Base-by-base conservation (phyloP, 2,797 vertebrate genomes). In the Enteromius radiatus region DNA sequence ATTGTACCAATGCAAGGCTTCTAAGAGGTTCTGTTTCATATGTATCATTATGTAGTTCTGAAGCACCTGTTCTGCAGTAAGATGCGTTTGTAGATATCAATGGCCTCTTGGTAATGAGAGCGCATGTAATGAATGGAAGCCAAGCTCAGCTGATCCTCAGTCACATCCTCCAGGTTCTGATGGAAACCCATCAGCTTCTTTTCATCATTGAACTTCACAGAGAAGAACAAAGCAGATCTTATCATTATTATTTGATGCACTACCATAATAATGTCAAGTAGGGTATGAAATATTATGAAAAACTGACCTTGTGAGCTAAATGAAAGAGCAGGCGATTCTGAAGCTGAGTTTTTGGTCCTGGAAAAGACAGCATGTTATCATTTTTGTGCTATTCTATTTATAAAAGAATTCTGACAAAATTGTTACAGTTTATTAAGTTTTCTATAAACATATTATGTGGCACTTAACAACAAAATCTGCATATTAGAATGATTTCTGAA, bases 61-160 rank as follows among this genome's bases (percentile, higher is more conserved):
- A 52, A 3, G 36, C 65, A 98, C 98, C 96, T 96, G 93, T 99
- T 97, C 86, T 97, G 95, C 65, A 98, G 93, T 21, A 99, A 92
- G 85, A 99, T 98, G 68, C 97, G 95, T 88, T 97, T 99, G 91
- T 99, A 99, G 92, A 99, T 98, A 87, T 99, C 98, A 80, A 99
- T 99, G 15, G 98, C 98, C 91, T 99, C 98, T 89, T 99, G 97
- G 91, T 99, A 99, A 90, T 99, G 98, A 19, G 97, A 97, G 28
- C 98, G 95, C 98, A 99, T 98, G 88, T 99, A 99, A 89, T 99
- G 98, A 86, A 99, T 98, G 33, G 98, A 99, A 19, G 98, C 98
- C 90, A 99, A 91, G 89, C 98, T 99, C 69, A 99, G 96, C 83
- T 99, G 98, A 91, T 99, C 98, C 90, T 99, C 98, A 0, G 96